Conservation (phyloP, 1,140 invertebrate species). For the Zaprionus africanus region DNA sequence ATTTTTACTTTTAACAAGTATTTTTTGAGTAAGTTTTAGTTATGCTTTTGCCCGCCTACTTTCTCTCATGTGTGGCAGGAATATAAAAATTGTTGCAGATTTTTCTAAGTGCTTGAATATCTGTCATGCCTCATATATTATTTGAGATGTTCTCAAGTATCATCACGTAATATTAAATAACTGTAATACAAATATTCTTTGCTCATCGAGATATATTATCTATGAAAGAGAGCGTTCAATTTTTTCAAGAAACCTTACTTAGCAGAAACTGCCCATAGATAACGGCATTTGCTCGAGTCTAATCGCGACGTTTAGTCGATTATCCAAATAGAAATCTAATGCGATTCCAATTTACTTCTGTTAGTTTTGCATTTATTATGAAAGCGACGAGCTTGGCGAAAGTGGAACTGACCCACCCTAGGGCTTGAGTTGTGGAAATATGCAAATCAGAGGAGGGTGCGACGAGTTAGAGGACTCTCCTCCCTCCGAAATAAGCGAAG, state of each 20-base stretch:
- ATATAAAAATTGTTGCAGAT: not conserved
- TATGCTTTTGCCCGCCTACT: not conserved
- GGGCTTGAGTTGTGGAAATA: slow-evolving; percentile 9
- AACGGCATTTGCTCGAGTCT: not conserved
- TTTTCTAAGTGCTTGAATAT: too few relatives aligned
- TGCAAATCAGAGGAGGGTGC: slow-evolving; percentile 45
- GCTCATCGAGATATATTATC: too few relatives aligned
- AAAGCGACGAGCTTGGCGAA: not conserved
- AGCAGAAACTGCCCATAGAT: not conserved
- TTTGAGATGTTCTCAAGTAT: too few relatives aligned
- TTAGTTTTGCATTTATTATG: slow-evolving; percentile 9
- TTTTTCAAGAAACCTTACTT: not conserved
- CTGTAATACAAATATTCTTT: too few relatives aligned
- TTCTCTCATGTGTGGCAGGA: not conserved
- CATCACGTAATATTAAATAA: too few relatives aligned
- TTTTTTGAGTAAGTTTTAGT: not conserved
- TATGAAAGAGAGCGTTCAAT: not conserved
- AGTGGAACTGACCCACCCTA: not conserved
- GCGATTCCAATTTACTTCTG: not conserved
- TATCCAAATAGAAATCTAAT: slow-evolving; percentile 10
- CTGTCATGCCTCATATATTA: too few relatives aligned
- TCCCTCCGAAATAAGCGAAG: slow-evolving; percentile 23
- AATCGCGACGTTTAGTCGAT: not conserved
- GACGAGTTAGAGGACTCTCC: too few relatives aligned
- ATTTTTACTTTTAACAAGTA: not conserved